Percentiles rank a stretch among this genome's conserved stretches.
phyloP scores from a whole-genome alignment of 2,797 vertebrate species.

The Cirrhinus mrigala region DNA sequence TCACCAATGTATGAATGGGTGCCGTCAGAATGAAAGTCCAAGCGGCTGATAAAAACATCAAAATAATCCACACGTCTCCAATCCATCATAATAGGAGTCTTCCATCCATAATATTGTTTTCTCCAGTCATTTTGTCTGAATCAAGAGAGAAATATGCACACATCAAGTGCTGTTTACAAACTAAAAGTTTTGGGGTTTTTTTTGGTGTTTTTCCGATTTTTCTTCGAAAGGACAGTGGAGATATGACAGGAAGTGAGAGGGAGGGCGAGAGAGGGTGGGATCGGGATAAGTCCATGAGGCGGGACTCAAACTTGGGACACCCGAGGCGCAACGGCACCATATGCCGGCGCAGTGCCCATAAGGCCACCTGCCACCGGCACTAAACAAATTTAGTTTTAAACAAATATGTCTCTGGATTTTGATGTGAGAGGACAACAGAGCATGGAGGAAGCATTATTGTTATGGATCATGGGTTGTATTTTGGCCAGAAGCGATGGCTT shows the following conservation, averaged over 20 bases:
- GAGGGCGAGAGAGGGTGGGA: too few relatives aligned
- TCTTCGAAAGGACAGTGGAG: too few relatives aligned
- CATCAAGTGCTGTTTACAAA: neutral
- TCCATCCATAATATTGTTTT: neutral
- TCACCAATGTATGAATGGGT: neutral
- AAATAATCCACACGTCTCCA: neutral
- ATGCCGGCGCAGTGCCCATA: too few relatives aligned
- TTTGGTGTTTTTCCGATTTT: too few relatives aligned
- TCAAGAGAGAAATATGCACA: neutral
- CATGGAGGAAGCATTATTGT: neutral
- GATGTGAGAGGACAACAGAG: neutral
- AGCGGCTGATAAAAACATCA: neutral
- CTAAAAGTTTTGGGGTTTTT: too few relatives aligned
- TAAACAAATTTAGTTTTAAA: too few relatives aligned
- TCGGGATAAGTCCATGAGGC: too few relatives aligned
- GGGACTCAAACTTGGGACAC: too few relatives aligned
- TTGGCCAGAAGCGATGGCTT: neutral
- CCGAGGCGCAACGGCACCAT: too few relatives aligned
- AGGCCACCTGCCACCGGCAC: too few relatives aligned
- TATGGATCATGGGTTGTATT: neutral
- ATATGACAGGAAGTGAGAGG: too few relatives aligned
- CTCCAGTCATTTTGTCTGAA: neutral
- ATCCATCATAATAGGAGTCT: neutral
- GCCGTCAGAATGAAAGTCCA: neutral
- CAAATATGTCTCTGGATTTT: neutral